Evolutionary conservation across 2,113 vertebrate genomes (phyloP).

Genomic region (Okapia johnstoni): DNA sequence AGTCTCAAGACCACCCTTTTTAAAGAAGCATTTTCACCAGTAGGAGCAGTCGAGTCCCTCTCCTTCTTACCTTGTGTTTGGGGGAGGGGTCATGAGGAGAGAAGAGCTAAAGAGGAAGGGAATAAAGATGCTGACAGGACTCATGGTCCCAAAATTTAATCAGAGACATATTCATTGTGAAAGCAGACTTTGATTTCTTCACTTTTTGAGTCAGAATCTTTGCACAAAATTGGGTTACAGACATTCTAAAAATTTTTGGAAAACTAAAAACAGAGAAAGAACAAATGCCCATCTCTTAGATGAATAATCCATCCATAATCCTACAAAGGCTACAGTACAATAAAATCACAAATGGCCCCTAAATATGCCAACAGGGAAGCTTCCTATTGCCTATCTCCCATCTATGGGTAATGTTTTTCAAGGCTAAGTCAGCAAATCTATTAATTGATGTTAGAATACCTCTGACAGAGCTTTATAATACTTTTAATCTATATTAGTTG

Average conservation of each 20-base stretch:
- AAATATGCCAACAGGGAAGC: neutral
- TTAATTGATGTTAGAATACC: slow-evolving; percentile 33
- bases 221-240: slow-evolving; percentile 51
- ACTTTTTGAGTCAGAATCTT: slow-evolving; percentile 46
- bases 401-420: neutral
- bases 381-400: neutral
- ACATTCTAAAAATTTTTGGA: neutral
- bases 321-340: neutral
- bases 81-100: neutral
- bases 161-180: neutral
- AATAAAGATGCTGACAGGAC: slow-evolving; percentile 1
- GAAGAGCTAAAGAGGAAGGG: neutral
- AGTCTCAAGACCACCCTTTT: neutral
- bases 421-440: neutral
- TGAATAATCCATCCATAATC: neutral
- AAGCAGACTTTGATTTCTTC: slow-evolving; percentile 48
- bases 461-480: neutral
- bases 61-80: neutral
- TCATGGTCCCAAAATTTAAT: slow-evolving; percentile 31
- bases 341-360: slow-evolving; percentile 35
- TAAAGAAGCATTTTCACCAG: neutral
- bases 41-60: neutral
- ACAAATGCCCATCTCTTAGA: slow-evolving; percentile 34
- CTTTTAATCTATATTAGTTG: slow-evolving; percentile 28
- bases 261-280: slow-evolving; percentile 58